Evolutionary conservation across 2,888 invertebrate species (phyloP), one percentile per base, ranked within the genome.

Genomic region (Trachelus stipa): DNA sequence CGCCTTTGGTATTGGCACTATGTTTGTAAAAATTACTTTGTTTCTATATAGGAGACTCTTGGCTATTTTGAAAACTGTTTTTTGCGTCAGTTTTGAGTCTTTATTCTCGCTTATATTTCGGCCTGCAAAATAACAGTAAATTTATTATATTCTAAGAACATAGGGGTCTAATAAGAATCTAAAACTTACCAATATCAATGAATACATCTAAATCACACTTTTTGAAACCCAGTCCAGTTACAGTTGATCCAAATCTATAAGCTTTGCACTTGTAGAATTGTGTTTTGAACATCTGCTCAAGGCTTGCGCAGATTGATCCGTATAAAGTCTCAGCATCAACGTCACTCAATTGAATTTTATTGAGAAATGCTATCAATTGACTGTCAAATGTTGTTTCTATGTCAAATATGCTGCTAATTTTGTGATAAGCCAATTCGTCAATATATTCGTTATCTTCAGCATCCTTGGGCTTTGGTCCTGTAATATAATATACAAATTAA

Each of bases 181-280:
- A 56, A 56, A 23, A 6, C 89, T 82, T 86, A 85, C 93, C 92
- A 33, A 94, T 90, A 77, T 92, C 90, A 40, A 96, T 89, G 90
- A 93, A 96, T 86, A 96, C 93, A 90, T 97, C 96, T 12, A 96
- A 93, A 91, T 97, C 96, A 87, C 96, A 96, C 35, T 92, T 93
- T 87, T 93, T 94, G 79, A 96, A 94, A 74, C 94, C 94, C 75
- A 97, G 92, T 4, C 95, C 95, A 1, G 95, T 96, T 1, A 95
- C 93, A 68, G 95, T 94, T 0, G 97, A 97, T 4, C 97, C 97
- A 91, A 96, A 97, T 4, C 94, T 94, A 80, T 92, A 89, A 4
- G 93, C 92, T 69, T 84, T 83, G 81, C 92, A 92, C 15, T 78
- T 83, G 74, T 84, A 92, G 83, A 85, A 91, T 37, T 80, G 2